phyloP scores from a whole-genome alignment of 2,797 vertebrate species.

The Gephyroberyx darwinii region DNA sequence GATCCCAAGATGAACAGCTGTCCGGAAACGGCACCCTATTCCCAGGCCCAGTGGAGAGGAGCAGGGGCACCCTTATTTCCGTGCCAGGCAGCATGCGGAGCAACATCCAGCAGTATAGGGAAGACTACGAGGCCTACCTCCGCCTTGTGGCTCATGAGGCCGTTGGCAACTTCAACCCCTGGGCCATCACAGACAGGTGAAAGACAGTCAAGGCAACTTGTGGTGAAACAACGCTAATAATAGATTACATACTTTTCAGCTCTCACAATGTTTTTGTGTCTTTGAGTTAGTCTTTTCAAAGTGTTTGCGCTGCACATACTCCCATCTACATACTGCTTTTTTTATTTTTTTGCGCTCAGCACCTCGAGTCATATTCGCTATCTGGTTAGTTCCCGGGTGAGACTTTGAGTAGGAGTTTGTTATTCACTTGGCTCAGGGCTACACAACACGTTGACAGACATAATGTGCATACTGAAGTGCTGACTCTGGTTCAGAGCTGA shows the following conservation, averaged over 20 bases:
- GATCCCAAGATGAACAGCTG: slow-evolving; percentile 45
- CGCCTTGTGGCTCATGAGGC: slow-evolving; percentile 83
- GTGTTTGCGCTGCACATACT: background rate
- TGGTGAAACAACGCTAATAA: background rate
- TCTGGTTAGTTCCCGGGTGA: slow-evolving; percentile 15
- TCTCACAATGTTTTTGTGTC: background rate
- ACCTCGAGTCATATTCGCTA: slow-evolving; percentile 14
- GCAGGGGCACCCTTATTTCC: slow-evolving; percentile 61
- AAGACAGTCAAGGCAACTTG: background rate
- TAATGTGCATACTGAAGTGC: slow-evolving; percentile 6
- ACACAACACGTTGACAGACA: slow-evolving; percentile 24
- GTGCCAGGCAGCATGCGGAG: slow-evolving; percentile 80
- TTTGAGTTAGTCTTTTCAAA: slow-evolving; percentile 1
- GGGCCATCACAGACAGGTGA: slow-evolving; percentile 90
- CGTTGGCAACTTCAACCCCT: slow-evolving; percentile 87
- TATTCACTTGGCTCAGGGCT: slow-evolving; percentile 41
- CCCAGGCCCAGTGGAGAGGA: slow-evolving; percentile 45
- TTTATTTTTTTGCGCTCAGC: slow-evolving; percentile 10
- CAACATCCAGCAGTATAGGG: slow-evolving; percentile 84
- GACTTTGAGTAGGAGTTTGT: slow-evolving; percentile 36
- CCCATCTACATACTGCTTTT: background rate
- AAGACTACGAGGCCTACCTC: slow-evolving; percentile 83
- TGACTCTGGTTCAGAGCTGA: slow-evolving; percentile 34
- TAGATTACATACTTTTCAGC: background rate
- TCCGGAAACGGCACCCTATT: slow-evolving; percentile 27